phyloP scores from a whole-genome alignment of 2,888 invertebrate genomes.

The Drosophila mettleri region DNA sequence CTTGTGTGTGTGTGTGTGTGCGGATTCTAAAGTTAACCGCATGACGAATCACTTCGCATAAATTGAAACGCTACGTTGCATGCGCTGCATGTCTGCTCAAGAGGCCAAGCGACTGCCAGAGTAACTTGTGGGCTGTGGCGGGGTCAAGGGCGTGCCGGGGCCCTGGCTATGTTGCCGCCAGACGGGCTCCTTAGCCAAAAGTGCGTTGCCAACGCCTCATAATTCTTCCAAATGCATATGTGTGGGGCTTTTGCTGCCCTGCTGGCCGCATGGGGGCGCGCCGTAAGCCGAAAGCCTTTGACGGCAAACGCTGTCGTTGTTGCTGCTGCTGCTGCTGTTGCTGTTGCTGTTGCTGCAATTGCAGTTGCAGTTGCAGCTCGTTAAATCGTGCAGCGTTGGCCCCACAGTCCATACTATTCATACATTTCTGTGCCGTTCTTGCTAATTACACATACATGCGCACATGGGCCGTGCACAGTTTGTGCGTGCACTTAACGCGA shows the following conservation, averaged over 20 bases:
- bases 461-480: conserved; percentile 28
- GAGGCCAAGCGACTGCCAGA: conserved; percentile 32
- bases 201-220: conserved; percentile 74
- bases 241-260: conserved; percentile 62
- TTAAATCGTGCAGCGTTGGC: conserved; percentile 64
- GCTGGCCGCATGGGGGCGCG: conserved; percentile 56
- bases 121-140: not conserved
- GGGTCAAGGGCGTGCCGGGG: not conserved
- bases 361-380: conserved; percentile 63
- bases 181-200: conserved; percentile 68
- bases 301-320: conserved; percentile 27
- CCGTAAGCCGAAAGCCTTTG: conserved; percentile 64
- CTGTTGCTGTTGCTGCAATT: conserved; percentile 18
- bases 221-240: conserved; percentile 73
- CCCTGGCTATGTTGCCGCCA: conserved; percentile 28
- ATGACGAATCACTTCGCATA: conserved; percentile 81
- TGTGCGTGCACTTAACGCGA: conserved; percentile 31
- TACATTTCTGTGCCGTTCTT: conserved; percentile 67
- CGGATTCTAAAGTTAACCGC: conserved; percentile 81
- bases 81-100: conserved; percentile 64
- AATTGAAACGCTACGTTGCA: conserved; percentile 80
- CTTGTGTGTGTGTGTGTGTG: conserved; percentile 44
- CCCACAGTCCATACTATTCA: conserved; percentile 28
- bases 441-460: conserved; percentile 73
- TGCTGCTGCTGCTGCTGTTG: conserved; percentile 18